Base-by-base conservation (phyloP, 2,113 vertebrate species). In the Benitochromis conjunctus region DNA sequence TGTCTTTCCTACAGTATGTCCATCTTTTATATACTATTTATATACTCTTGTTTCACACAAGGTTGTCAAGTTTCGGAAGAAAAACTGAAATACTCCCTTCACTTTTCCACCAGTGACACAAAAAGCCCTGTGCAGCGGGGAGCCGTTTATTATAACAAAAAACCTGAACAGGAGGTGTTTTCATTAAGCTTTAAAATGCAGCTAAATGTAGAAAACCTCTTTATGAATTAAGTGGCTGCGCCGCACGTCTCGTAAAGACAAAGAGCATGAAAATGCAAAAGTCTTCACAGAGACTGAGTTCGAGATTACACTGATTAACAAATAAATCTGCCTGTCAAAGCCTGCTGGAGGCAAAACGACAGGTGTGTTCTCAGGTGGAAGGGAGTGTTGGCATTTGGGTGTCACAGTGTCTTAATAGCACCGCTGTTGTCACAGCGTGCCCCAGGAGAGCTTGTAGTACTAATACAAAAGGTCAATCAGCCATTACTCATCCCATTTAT, bases 401-500 rank as follows among this genome's bases (percentile, higher is more conserved):
- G 71, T 76, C 71, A 53, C 26, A n/a, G 71, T 53, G 46, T 88
- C 90, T 94, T 89, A 93, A 88, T 88, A 79, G 83, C 54, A 34
- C 57, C 5, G n/a, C 55, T 85, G 66, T 48, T 83, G 79, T 66
- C 34, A n/a, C 62, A 54, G 71, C 19, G 4, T 76, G 26, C 91
- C 82, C 79, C 43, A 34, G 88, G 88, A 90, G 51, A 85, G 86
- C 66, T 62, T 57, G 80, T 86, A 64, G 69, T 36, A 34, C 56
- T 53, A 79, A 85, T 81, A 86, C 57, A 56, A 89, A 90, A 88
- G 89, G 90, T 88, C 79, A 80, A 89, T 91, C 86, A 77, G 51
- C 74, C 78, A 56, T 92, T 79, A 92, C 54, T 88, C 69, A 71
- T 82, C 77, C 55, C 71, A 77, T 85, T 87, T 78, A 60, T 64